Base-by-base conservation (phyloP, 2,113 vertebrate species). In the Pholis gunnellus region DNA sequence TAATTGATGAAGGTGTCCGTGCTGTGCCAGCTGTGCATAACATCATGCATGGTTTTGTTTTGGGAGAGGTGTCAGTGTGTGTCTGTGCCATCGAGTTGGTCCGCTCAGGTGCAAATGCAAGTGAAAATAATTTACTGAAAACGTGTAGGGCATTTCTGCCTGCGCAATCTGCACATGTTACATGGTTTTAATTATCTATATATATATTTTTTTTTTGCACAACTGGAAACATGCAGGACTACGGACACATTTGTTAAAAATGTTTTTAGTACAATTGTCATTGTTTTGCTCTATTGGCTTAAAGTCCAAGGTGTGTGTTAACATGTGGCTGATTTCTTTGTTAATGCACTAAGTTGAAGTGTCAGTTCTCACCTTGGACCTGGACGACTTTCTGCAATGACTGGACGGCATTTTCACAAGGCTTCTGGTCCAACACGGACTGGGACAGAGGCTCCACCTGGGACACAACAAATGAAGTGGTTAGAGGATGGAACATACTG, bases 401-500 rank as follows among this genome's bases (percentile, higher is more conserved):
- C 70, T 88, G 91, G 60, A 97, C 94, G 0, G 97, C 98, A 0
- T 97, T 97, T 70, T 91, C 80, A 92, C 96, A 97, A 6, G 98
- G 98, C 25, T 94, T 97, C 94, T 96, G 96, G 87, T 96, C 94
- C 91, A 99, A 74, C 66, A 94, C 94, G 1, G 96, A 94, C 75
- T 96, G 96, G 1, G 97, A 94, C 54, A 98, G 93, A 25, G 96
- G 95, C 52, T 97, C 96, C 93, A 96, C 94, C 97, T 99, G 91
- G 10, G 72, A 81, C 27, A 59, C 44, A 69, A 40, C 38, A 25
- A 3, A 75, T 38, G 10, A 52, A 65, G 66, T 2, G 25, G 18
- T 84, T 36, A 75, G 72, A 76, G 25, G 63, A 48, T 31, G 10
- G 17, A 59, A 78, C 9, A 68, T 3, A 64, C 22, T 25, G 63